Conservation (phyloP, 2,888 invertebrate species). For the Morinoia aosen region DNA sequence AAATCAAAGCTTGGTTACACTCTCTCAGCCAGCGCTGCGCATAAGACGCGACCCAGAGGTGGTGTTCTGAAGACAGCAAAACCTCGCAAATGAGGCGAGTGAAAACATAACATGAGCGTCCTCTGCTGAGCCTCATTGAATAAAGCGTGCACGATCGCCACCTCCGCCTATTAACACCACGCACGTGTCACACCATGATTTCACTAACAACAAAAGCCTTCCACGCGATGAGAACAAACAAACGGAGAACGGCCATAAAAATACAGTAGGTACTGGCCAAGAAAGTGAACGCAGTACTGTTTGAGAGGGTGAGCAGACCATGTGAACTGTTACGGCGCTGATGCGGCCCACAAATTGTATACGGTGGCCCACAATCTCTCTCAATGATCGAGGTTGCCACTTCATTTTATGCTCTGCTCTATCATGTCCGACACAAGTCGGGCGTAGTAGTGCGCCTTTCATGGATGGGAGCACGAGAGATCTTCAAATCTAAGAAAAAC, state of each 20-base stretch:
- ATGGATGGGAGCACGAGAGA: background rate
- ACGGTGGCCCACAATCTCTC: background rate
- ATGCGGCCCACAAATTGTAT: background rate
- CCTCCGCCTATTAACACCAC: background rate
- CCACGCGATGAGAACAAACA: background rate
- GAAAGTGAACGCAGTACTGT: background rate
- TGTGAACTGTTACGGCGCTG: background rate
- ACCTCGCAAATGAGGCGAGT: background rate
- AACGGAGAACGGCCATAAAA: background rate
- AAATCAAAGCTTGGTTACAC: background rate
- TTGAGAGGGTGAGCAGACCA: background rate
- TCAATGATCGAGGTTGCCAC: background rate
- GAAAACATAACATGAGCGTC: background rate
- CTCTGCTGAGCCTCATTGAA: background rate
- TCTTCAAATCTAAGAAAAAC: background rate
- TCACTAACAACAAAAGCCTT: background rate
- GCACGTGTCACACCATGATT: background rate
- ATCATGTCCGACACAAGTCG: background rate
- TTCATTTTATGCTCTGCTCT: background rate
- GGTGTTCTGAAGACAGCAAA: background rate
- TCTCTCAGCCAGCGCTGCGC: background rate
- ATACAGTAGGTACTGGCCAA: background rate
- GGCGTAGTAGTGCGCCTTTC: background rate
- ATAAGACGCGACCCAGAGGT: background rate
- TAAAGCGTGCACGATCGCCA: background rate